phyloP scores from a whole-genome alignment of 2,797 vertebrate genomes.

The Semotilus atromaculatus region DNA sequence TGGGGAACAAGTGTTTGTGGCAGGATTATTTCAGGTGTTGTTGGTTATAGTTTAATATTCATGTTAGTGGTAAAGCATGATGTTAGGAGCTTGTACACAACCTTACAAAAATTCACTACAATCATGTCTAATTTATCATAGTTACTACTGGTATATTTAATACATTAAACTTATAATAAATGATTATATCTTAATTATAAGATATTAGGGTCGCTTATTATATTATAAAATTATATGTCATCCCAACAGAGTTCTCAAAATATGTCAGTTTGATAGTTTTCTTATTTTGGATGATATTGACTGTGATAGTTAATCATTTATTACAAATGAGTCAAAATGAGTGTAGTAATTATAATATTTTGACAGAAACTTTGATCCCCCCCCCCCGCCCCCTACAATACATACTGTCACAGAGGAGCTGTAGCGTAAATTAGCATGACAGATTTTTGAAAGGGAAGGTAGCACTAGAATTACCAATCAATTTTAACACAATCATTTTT shows the following conservation, averaged over 20 bases:
- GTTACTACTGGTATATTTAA: not conserved
- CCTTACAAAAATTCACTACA: not conserved
- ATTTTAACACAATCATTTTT: not conserved
- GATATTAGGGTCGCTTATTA: not conserved
- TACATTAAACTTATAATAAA: not conserved
- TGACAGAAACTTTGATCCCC: not conserved
- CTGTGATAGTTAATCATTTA: not conserved
- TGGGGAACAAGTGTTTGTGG: not conserved
- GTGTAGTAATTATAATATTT: not conserved
- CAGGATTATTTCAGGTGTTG: constrained; percentile 21
- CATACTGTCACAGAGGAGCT: not conserved
- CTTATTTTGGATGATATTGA: not conserved
- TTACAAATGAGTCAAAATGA: not conserved
- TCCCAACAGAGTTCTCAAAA: not conserved
- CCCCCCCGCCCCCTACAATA: not conserved
- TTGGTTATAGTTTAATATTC: not conserved
- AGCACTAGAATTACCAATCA: not conserved
- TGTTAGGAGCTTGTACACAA: not conserved
- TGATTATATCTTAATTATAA: not conserved
- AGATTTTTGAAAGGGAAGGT: not conserved
- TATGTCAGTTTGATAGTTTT: not conserved
- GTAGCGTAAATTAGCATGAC: no score
- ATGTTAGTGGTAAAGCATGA: not conserved
- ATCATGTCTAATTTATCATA: not conserved
- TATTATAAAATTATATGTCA: not conserved